A percentile compares a stretch with the other conserved stretches of the same genome.
phyloP scores from a whole-genome alignment of 2,888 invertebrate species.

The Nephrotoma appendiculata region DNA sequence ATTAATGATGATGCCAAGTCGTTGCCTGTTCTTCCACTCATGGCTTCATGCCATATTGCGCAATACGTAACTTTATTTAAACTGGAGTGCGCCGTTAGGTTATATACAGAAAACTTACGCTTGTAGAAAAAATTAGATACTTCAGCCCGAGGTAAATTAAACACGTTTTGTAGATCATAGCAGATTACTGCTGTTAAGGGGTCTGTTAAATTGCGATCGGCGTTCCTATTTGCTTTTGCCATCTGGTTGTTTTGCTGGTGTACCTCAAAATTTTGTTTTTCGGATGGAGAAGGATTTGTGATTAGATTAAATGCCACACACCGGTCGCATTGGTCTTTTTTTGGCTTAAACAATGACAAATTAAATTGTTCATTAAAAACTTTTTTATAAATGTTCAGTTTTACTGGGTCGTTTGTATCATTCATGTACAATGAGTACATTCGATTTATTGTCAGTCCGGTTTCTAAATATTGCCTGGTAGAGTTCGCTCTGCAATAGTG shows the following conservation, averaged over 20 bases:
- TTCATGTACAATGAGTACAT: background rate
- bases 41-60: constrained; percentile 5
- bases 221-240: background rate
- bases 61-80: constrained; percentile 8
- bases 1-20: background rate
- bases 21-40: background rate
- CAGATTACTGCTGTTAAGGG: constrained; percentile 3
- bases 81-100: constrained; percentile 8
- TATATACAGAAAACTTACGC: too few relatives aligned
- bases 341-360: background rate
- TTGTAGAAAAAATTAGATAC: background rate
- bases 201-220: background rate
- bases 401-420: background rate
- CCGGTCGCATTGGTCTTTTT: constrained; percentile 8
- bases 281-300: background rate
- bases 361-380: constrained; percentile 8
- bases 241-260: background rate
- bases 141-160: constrained; percentile 6
- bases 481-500: constrained; percentile 9
- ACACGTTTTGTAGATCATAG: constrained; percentile 11
- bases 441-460: constrained; percentile 2
- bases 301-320: background rate
- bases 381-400: constrained; percentile 4
- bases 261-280: background rate
- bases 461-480: constrained; percentile 10